These are phyloP conservation scores for Muscina levida DNA, from an alignment of 2,888 invertebrate species.

Conservation along the genomic window DNA sequence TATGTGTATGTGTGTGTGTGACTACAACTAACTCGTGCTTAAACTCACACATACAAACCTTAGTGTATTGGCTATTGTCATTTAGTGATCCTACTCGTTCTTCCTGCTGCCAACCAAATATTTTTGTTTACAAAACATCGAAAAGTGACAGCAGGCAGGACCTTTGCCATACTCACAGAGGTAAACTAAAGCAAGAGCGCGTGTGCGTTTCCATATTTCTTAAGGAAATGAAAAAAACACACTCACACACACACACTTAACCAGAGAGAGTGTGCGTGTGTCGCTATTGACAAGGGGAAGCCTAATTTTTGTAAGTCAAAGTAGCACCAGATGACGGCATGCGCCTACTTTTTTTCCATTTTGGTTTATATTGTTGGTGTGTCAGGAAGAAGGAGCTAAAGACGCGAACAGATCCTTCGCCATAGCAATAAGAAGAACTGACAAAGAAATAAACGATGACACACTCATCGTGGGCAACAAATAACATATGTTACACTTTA, in stretches of 20 bases:
- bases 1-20: not conserved
- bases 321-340: slow-evolving; percentile 79
- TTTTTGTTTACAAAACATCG: slow-evolving; percentile 12
- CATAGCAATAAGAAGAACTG: slow-evolving; percentile 50
- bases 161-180: slow-evolving; percentile 39
- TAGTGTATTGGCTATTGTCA: not conserved
- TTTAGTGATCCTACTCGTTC: slow-evolving; percentile 8
- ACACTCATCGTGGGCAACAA: no score
- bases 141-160: slow-evolving; percentile 63
- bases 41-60: not conserved
- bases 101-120: not conserved
- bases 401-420: slow-evolving; percentile 67
- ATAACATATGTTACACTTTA: slow-evolving; percentile 75
- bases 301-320: slow-evolving; percentile 77
- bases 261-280: slow-evolving; percentile 16
- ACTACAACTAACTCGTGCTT: slow-evolving; percentile 37
- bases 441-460: slow-evolving; percentile 50
- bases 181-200: not conserved
- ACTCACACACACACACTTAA: slow-evolving; percentile 47
- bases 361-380: no score
- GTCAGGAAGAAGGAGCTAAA: slow-evolving; percentile 31
- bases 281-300: slow-evolving; percentile 55
- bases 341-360: slow-evolving; percentile 71
- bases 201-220: slow-evolving; percentile 30
- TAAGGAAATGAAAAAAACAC: slow-evolving; percentile 61